A percentile compares a stretch with the other conserved stretches of the same genome.
Conservation (phyloP, 2,797 vertebrate genomes). For the Siniperca scherzeri region DNA sequence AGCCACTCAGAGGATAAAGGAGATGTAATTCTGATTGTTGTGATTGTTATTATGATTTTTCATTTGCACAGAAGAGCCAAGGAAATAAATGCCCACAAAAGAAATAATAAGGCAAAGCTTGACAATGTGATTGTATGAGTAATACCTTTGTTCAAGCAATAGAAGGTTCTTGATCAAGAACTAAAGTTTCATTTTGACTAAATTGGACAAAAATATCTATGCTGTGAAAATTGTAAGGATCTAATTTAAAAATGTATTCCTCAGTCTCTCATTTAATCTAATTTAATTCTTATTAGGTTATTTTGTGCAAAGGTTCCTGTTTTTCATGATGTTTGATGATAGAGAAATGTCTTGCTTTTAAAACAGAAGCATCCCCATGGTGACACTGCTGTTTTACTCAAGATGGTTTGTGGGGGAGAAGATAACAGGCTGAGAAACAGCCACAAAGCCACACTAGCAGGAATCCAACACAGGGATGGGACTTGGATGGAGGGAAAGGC, state of each 20-base stretch:
- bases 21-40: constrained; percentile 29
- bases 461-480: constrained; percentile 47
- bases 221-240: not conserved
- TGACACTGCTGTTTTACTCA: constrained; percentile 47
- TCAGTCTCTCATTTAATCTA: not conserved
- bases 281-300: not conserved
- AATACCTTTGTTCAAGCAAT: constrained; percentile 19
- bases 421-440: constrained; percentile 53
- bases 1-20: not conserved
- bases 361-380: constrained; percentile 35
- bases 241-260: not conserved
- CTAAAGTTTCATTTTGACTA: not conserved
- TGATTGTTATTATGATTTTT: constrained; percentile 47
- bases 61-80: constrained; percentile 5
- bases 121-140: constrained; percentile 1
- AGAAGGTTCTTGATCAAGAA: not conserved
- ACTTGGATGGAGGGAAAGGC: constrained; percentile 33
- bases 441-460: constrained; percentile 36
- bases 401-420: constrained; percentile 33
- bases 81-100: constrained; percentile 28
- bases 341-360: constrained; percentile 3
- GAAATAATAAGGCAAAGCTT: constrained; percentile 11
- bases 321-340: not conserved
- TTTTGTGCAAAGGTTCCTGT: not conserved
- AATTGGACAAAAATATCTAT: not conserved